Evolutionary conservation across 2,113 vertebrate genomes (phyloP).

Genomic region (Opisthocomus hoazin): DNA sequence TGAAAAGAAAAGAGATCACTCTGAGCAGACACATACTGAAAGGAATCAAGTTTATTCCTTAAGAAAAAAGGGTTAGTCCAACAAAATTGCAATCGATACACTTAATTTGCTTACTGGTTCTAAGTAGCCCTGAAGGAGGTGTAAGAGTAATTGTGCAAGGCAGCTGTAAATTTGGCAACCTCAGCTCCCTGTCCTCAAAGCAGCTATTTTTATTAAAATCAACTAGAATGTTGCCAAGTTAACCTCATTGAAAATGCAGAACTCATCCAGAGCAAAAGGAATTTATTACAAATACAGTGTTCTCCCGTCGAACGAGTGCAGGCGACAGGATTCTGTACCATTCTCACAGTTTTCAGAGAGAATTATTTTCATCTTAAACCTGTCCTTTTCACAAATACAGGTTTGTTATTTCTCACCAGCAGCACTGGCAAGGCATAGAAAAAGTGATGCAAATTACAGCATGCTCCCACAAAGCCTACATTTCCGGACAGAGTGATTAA

Average conservation of each 20-base stretch:
- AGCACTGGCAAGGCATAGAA: constrained; percentile 48
- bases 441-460: constrained; percentile 67
- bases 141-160: constrained; percentile 78
- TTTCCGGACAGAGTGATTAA: constrained; percentile 71
- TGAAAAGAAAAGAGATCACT: constrained; percentile 86
- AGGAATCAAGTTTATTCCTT: constrained; percentile 78
- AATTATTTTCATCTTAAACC: constrained; percentile 69
- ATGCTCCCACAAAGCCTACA: constrained; percentile 51
- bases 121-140: constrained; percentile 85
- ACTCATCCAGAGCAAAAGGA: constrained; percentile 81
- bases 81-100: constrained; percentile 91
- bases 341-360: constrained; percentile 62
- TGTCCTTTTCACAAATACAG: constrained; percentile 59
- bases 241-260: constrained; percentile 81
- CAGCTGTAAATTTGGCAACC: constrained; percentile 86
- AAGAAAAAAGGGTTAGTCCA: constrained; percentile 75
- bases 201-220: constrained; percentile 88
- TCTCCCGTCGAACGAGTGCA: constrained; percentile 73
- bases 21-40: constrained; percentile 81
- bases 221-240: constrained; percentile 80
- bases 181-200: constrained; percentile 80
- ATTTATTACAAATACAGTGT: constrained; percentile 83
- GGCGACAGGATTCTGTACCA: constrained; percentile 60
- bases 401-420: constrained; percentile 59
- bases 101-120: constrained; percentile 93